Evolutionary conservation across 2,113 vertebrate genomes (phyloP).

Genomic region (Ibidorhyncha struthersii): DNA sequence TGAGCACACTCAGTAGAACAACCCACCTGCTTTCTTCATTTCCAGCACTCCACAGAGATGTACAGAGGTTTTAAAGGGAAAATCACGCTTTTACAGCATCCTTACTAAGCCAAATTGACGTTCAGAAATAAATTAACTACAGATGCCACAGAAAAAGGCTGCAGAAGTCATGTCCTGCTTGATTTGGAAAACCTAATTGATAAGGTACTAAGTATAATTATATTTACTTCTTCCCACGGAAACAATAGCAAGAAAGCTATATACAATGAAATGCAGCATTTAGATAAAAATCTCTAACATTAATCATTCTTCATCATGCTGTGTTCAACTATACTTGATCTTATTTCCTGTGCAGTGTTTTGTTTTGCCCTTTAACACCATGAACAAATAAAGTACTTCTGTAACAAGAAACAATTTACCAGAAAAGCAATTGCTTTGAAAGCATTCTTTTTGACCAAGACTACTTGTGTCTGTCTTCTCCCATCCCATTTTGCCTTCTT

Average conservation of each 20-base stretch:
- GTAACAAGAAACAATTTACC: neutral
- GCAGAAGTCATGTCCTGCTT: neutral
- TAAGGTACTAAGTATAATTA: neutral
- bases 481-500: neutral
- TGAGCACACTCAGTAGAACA: neutral
- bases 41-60: neutral
- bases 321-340: neutral
- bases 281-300: neutral
- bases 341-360: neutral
- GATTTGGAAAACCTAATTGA: neutral
- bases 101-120: neutral
- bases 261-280: neutral
- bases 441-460: neutral
- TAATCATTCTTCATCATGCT: neutral
- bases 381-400: neutral
- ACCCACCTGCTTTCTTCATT: neutral
- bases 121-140: neutral
- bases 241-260: neutral
- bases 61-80: neutral
- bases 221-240: neutral
- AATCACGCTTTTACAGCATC: neutral
- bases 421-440: neutral
- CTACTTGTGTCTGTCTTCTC: neutral
- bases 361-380: neutral
- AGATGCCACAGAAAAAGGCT: neutral